Base-by-base conservation (phyloP, 2,888 invertebrate species). In the Chymomyza fuscimana region DNA sequence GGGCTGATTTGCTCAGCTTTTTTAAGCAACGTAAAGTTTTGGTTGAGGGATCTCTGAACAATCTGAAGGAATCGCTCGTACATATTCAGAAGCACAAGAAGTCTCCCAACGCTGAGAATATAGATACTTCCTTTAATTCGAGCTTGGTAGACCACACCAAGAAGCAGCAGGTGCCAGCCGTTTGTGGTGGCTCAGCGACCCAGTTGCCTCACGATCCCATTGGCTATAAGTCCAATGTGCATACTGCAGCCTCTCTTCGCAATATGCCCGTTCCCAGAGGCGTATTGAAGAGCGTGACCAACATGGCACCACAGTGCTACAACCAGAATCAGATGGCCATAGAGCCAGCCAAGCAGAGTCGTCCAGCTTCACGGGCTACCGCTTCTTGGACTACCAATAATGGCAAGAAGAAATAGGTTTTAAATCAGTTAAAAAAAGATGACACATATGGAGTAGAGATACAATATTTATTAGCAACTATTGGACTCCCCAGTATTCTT, bases 11-110 rank as follows among this genome's bases (percentile, higher is more conserved):
- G 81, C 93, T 99, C 73, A 97, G 97, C 56, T 98, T 98, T 91
- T 99, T 98, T 93, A 99, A 99, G 91, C 99, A 99, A 91, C 97
- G 99, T 77, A 97, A 97, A 90, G 91, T 92, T 10, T 93, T 99
- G 19, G 99, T 99, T 5, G 99, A 99, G 92, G 99, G 99, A 3
- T 4, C 25, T 25, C 4, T 25, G 4, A 98, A 97, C 81, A 99
- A 99, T 92, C 93, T 99, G 67, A 99, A 99, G 89, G 98, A 99
- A 91, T 98, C 98, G 0, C 94, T 97, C 89, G 98, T 99, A 72
- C 98, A 98, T 91, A 98, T 99, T 92, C 97, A 98, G 46, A 99
- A 99, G 92, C 99, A 99, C 1, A 97, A 98, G 92, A 98, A 98
- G 91, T 93, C 99, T 78, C 95, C 98, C 19, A 99, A 99, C 91